Conservation (phyloP, 2,113 vertebrate genomes). For the Cottus gobio region DNA sequence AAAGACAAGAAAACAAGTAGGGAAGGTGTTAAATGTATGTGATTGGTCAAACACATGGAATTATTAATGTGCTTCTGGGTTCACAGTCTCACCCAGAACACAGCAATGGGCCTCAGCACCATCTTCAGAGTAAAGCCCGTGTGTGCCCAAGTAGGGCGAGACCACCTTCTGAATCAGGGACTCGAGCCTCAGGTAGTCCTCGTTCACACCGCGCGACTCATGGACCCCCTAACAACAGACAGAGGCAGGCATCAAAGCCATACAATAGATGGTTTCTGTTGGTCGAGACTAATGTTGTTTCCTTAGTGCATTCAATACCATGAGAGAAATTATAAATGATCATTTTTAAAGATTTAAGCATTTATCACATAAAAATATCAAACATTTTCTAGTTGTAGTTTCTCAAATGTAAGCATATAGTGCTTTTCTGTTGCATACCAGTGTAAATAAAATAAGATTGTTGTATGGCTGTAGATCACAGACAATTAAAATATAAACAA, state of each 20-base stretch:
- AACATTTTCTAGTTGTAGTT: background rate
- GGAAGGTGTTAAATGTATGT: background rate
- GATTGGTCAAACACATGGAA: background rate
- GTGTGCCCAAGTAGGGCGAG: slow-evolving; percentile 86
- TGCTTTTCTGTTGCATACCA: background rate
- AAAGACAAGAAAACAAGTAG: slow-evolving; percentile 8
- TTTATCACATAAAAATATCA: slow-evolving; percentile 13
- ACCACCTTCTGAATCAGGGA: slow-evolving; percentile 93
- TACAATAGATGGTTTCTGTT: background rate
- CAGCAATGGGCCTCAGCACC: slow-evolving; percentile 80
- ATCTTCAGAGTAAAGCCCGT: slow-evolving; percentile 88
- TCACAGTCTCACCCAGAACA: slow-evolving; percentile 86
- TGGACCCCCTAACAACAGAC: slow-evolving; percentile 77
- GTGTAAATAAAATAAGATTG: background rate
- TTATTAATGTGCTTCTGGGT: slow-evolving; percentile 25
- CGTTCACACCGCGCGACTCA: slow-evolving; percentile 87
- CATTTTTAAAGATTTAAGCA: background rate
- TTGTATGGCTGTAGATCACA: background rate
- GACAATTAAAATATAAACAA: background rate
- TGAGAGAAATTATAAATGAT: background rate
- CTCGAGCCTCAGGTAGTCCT: slow-evolving; percentile 95
- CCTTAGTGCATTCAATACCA: background rate
- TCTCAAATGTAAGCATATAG: background rate
- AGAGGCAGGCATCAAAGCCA: background rate
- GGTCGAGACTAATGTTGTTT: background rate